Evolutionary conservation across 2,113 vertebrate genomes (phyloP).

Genomic region (Marmota flaviventris): DNA sequence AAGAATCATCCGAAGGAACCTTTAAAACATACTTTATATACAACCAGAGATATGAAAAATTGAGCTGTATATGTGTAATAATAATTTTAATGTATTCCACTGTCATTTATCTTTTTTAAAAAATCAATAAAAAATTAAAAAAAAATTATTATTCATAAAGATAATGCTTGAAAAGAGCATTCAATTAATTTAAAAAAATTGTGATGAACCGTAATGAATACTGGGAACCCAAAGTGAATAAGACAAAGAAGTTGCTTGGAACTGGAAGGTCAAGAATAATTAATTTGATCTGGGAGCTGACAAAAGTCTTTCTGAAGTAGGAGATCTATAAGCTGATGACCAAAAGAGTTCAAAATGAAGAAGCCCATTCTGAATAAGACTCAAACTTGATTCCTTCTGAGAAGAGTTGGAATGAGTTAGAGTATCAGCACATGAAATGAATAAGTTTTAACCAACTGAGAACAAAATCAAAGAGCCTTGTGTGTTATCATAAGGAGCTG

Average conservation of each 20-base stretch:
- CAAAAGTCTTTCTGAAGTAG: background rate
- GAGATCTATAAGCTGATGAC: background rate
- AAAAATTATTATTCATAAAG: background rate
- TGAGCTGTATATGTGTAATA: too few species aligned
- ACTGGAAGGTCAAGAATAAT: background rate
- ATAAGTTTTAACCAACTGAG: background rate
- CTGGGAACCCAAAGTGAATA: background rate
- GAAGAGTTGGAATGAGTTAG: background rate
- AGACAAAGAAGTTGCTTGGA: background rate
- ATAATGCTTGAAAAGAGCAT: background rate
- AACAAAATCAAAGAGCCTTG: background rate
- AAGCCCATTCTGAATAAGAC: background rate
- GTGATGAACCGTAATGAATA: background rate
- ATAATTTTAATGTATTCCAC: too few species aligned
- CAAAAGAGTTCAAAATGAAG: background rate
- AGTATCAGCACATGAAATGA: background rate
- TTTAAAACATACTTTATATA: background rate
- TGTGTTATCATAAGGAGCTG: background rate
- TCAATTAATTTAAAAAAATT: background rate
- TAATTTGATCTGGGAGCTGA: background rate
- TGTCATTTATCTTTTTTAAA: too few species aligned
- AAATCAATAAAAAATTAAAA: too few species aligned
- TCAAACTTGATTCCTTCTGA: background rate
- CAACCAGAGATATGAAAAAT: too few species aligned
- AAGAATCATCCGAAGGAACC: constrained; percentile 7